Evolutionary conservation across 2,888 invertebrate genomes (phyloP), one percentile per base, ranked within the genome.

Genomic region (Toxonevra muliebris): DNA sequence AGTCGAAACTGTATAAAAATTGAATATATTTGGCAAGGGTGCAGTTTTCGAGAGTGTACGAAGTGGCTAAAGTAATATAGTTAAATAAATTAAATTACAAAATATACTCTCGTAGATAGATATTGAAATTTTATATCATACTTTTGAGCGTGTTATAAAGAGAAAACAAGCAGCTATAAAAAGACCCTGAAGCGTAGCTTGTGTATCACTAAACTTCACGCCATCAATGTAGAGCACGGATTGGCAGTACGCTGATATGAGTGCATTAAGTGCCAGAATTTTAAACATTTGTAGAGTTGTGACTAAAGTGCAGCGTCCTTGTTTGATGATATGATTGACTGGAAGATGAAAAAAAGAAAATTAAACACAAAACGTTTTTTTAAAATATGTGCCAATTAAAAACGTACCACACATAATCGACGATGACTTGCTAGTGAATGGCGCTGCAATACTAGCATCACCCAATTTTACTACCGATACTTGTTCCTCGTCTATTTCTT

Each of bases 261-360:
- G 89, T 0, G 99, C 99, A 85, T 99, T 99, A 65, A 99, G 86
- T 0, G 99, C 99, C 66, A 99, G 87, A 77, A 99, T 99, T 88
- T 99, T 99, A 87, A 99, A 99, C 99, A 99, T 99, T 86, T 99
- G 99, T 69, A 99, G 88, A 0, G 99, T 99, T 0, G 99, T 99
- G 19, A 99, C 99, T 69, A 99, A 87, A 0, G 99, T 99, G 84
- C 99, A 99, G 20, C 99, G 91, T 1, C 99, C 99, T 88, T 99
- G 99, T 84, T 99, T 99, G 80, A 99, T 98, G 72, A 99, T 95
- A 87, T 99, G 97, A 82, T 97, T 98, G 80, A 99, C 98, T 97
- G 87, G 15, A 43, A 43, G 42, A 41, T 10, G 13, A 4, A 17
- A 1, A 9, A 1, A n/a, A 40, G 0, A 61, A 61, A 20, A 48